These are phyloP conservation scores for Meriones unguiculatus DNA, from an alignment of 2,113 vertebrate species.

Conservation along the genomic window DNA sequence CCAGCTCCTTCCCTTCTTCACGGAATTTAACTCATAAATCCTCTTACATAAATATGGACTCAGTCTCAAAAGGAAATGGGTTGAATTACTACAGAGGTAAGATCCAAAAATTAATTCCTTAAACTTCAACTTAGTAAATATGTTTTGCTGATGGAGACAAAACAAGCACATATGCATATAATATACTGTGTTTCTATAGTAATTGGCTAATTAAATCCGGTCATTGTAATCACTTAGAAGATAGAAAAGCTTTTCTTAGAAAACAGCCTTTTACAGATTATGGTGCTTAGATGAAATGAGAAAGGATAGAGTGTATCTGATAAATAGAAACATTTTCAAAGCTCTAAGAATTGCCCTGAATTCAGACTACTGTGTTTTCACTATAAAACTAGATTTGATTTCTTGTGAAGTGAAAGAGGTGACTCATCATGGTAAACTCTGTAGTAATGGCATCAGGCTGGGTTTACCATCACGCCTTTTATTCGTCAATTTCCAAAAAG, in stretches of 20 bases:
- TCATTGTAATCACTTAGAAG: neutral
- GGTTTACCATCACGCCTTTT: neutral
- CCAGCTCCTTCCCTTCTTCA: neutral
- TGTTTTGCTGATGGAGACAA: neutral
- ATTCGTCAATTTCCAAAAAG: neutral
- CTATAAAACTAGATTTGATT: conserved; percentile 56
- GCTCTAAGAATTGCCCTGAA: conserved; percentile 3
- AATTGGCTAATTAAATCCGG: neutral
- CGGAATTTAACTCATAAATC: neutral
- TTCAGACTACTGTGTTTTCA: conserved; percentile 34
- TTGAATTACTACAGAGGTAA: neutral
- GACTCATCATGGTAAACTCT: conserved; percentile 57
- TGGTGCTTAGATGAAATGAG: neutral
- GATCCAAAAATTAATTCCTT: neutral
- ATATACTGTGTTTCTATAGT: neutral
- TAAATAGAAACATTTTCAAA: neutral
- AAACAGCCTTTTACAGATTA: neutral
- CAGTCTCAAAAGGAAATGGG: neutral
- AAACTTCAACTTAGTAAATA: neutral
- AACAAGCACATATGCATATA: neutral
- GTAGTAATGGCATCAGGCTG: neutral
- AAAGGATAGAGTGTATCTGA: conserved; percentile 38
- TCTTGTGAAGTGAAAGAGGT: conserved; percentile 55
- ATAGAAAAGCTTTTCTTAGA: neutral
- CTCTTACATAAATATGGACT: neutral